These are phyloP conservation scores for Pogonomyrmex barbatus DNA, from an alignment of 1,140 invertebrate species.

Conservation along the genomic window DNA sequence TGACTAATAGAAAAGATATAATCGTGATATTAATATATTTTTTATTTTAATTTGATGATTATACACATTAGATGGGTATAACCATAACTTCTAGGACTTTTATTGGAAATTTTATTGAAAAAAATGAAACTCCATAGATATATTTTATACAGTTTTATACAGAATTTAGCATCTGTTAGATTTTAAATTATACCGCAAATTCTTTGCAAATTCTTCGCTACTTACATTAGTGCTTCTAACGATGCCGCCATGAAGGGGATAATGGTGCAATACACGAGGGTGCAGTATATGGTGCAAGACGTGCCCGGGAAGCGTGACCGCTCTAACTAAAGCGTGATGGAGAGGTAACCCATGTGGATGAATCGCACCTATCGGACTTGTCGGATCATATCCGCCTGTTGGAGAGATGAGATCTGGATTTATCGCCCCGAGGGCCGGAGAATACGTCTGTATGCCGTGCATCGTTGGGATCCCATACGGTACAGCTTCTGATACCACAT, in stretches of 20 bases:
- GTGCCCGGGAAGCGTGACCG: background rate
- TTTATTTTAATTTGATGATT: background rate
- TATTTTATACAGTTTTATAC: background rate
- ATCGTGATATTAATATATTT: background rate
- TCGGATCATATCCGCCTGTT: background rate
- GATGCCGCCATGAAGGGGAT: background rate
- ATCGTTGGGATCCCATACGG: background rate
- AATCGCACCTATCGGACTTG: background rate
- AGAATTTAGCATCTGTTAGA: background rate
- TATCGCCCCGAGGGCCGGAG: background rate
- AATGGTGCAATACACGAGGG: background rate
- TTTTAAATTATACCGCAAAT: background rate
- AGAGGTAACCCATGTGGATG: background rate
- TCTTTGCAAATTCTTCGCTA: constrained; percentile 30
- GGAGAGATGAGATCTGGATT: background rate
- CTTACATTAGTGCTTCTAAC: constrained; percentile 55
- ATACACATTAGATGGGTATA: background rate
- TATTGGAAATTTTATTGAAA: background rate
- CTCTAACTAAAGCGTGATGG: background rate
- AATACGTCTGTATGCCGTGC: background rate
- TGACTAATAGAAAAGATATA: constrained; percentile 26
- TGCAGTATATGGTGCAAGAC: constrained; percentile 20
- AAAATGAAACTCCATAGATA: background rate
- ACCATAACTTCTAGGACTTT: background rate
- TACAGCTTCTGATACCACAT: background rate